These are phyloP conservation scores for Aplochiton taeniatus DNA, from an alignment of 2,797 vertebrate genomes.

Conservation along the genomic window DNA sequence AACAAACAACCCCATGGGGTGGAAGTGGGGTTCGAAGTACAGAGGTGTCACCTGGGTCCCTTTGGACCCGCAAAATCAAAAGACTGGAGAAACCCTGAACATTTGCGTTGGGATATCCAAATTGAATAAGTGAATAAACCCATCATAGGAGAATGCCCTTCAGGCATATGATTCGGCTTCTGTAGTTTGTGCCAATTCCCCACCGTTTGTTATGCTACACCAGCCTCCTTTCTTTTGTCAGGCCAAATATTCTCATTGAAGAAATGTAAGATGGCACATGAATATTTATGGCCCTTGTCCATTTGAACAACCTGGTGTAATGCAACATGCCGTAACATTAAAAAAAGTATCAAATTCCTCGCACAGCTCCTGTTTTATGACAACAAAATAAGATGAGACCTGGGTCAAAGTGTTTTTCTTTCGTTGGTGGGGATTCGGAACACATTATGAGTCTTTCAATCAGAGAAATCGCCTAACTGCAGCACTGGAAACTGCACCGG, in stretches of 20 bases:
- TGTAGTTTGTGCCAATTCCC: slow-evolving; percentile 12
- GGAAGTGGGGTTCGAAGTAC: neutral
- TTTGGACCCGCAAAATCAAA: slow-evolving; percentile 3
- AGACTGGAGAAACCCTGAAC: neutral
- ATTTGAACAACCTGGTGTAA: slow-evolving; percentile 27
- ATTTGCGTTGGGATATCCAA: slow-evolving; percentile 18
- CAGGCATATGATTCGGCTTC: slow-evolving; percentile 24
- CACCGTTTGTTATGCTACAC: slow-evolving; percentile 19
- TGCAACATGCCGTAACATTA: slow-evolving; percentile 50
- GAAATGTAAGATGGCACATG: slow-evolving; percentile 4
- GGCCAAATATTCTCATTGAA: slow-evolving; percentile 22
- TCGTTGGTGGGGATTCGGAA: slow-evolving; percentile 34
- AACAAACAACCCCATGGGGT: slow-evolving; percentile 24
- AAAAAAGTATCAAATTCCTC: slow-evolving; percentile 43
- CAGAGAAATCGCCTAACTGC: slow-evolving; percentile 39
- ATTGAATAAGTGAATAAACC: slow-evolving; percentile 28
- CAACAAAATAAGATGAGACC: slow-evolving; percentile 26
- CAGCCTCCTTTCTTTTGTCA: slow-evolving; percentile 10
- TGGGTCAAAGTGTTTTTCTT: slow-evolving; percentile 38
- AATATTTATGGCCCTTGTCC: slow-evolving; percentile 33
- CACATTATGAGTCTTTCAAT: slow-evolving; percentile 50
- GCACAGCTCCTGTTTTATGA: slow-evolving; percentile 38
- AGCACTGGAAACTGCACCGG: slow-evolving; percentile 38
- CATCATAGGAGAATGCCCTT: slow-evolving; percentile 2
- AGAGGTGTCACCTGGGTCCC: neutral